phyloP scores from a whole-genome alignment of 2,113 vertebrate species.

The Lepisosteus osseus region DNA sequence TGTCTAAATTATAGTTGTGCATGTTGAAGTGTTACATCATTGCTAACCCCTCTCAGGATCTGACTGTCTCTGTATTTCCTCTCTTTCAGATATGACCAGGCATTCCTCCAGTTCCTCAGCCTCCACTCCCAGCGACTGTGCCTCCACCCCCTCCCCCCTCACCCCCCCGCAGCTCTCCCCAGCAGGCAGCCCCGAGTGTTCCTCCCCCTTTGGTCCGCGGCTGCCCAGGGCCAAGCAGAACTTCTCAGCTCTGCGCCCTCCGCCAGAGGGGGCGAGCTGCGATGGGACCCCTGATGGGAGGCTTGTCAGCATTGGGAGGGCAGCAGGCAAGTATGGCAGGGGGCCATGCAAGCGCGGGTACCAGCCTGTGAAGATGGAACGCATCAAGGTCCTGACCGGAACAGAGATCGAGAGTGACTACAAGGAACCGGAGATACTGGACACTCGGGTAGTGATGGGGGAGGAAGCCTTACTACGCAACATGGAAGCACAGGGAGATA shows the following conservation, averaged over 20 bases:
- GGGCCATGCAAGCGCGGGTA: constrained; percentile 45
- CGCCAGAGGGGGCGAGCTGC: constrained; percentile 81
- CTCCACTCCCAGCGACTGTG: constrained; percentile 69
- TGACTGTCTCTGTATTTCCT: background rate
- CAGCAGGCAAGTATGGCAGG: constrained; percentile 54
- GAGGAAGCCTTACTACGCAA: constrained; percentile 74
- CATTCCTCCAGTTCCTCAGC: constrained; percentile 60
- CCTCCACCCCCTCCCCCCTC: constrained; percentile 61
- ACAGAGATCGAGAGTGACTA: constrained; percentile 71
- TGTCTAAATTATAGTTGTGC: too few relatives aligned
- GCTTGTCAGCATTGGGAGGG: constrained; percentile 44
- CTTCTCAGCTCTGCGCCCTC: constrained; percentile 67
- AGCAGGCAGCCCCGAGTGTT: constrained; percentile 32
- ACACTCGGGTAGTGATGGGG: constrained; percentile 85
- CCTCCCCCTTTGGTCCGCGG: constrained; percentile 58
- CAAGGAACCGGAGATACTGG: constrained; percentile 65
- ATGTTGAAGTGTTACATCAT: too few relatives aligned
- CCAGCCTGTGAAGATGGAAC: constrained; percentile 65
- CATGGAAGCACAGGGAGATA: constrained; percentile 50
- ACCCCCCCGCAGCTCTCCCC: constrained; percentile 66
- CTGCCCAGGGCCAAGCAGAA: constrained; percentile 48
- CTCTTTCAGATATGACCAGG: constrained; percentile 63
- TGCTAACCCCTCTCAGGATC: too few relatives aligned
- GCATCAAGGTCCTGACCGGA: constrained; percentile 74
- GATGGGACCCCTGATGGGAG: constrained; percentile 56